These are phyloP conservation scores for Scopus umbretta DNA, from an alignment of 2,113 vertebrate species.

Conservation along the genomic window DNA sequence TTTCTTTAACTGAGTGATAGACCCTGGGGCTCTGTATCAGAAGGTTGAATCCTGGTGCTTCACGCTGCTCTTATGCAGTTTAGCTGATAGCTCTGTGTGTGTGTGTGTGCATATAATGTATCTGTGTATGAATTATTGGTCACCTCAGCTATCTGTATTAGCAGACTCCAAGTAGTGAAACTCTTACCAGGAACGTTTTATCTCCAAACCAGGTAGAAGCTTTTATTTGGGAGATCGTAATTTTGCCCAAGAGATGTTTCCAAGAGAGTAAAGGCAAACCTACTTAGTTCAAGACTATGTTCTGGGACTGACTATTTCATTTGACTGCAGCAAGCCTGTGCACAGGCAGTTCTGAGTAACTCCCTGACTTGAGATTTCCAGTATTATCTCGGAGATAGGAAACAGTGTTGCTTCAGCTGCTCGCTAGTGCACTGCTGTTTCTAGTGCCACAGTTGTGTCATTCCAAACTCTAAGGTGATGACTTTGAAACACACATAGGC, in stretches of 20 bases:
- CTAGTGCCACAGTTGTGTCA: background rate
- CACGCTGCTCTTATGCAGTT: background rate
- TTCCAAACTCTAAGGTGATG: background rate
- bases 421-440: background rate
- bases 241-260: background rate
- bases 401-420: background rate
- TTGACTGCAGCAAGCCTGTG: background rate
- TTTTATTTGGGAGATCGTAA: background rate
- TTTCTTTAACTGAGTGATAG: background rate
- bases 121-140: background rate
- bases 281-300: background rate
- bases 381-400: background rate
- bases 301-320: background rate
- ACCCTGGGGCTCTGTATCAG: background rate
- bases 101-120: accelerated
- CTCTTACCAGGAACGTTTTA: background rate
- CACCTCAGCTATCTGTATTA: background rate
- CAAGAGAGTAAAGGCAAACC: background rate
- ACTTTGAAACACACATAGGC: background rate
- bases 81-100: background rate
- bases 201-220: background rate
- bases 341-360: background rate
- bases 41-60: background rate
- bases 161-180: background rate
- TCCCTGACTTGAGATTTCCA: background rate